Base-by-base conservation (phyloP, 2,888 invertebrate genomes). In the Leistus spinibarbis region DNA sequence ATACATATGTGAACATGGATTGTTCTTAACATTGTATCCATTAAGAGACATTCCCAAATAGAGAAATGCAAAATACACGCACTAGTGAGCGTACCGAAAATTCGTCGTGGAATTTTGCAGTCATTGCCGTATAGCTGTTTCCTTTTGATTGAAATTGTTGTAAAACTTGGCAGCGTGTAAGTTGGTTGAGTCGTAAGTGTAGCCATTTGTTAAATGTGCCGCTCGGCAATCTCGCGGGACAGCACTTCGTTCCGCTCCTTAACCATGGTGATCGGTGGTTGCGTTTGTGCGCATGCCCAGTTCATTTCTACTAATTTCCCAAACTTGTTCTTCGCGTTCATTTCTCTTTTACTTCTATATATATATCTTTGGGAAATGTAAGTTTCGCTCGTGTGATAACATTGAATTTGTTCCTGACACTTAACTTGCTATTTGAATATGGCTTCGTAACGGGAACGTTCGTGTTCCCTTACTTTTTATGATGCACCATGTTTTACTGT, bases 101-200 rank as follows among this genome's bases (percentile, higher is more conserved):
- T 70, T 70, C 62, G n/a, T 13, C 40, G 19, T 17, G 71, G 72
- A 78, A 77, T 78, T 77, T 78, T 77, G 66, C 79, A 77, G 77
- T 77, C 78, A 77, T 78, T 77, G 65, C 40, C 73, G 77, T 74
- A 76, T 72, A 68, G 67, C 76, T 53, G 69, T 75, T 82, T 82
- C 82, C 82, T 81, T 83, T 83, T 83, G 83, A 83, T 83, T 82
- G 82, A 83, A 83, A 82, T 82, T 82, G 83, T 83, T 83, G 82
- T 82, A 82, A 83, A 83, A 83, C 82, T 83, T 82, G 82, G 81
- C 81, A 79, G 80, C 79, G 80, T 79, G 75, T 75, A 75, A 75
- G 69, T 75, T 67, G 54, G 5, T 23, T 40, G 40, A 40, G 5
- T 40, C 20, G 23, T 64, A 76, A 79, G 79, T 79, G 79, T 80